A percentile compares a stretch with the other conserved stretches of the same genome.
Conservation (phyloP, 2,888 invertebrate species). For the Lasioglossum zephyrum region DNA sequence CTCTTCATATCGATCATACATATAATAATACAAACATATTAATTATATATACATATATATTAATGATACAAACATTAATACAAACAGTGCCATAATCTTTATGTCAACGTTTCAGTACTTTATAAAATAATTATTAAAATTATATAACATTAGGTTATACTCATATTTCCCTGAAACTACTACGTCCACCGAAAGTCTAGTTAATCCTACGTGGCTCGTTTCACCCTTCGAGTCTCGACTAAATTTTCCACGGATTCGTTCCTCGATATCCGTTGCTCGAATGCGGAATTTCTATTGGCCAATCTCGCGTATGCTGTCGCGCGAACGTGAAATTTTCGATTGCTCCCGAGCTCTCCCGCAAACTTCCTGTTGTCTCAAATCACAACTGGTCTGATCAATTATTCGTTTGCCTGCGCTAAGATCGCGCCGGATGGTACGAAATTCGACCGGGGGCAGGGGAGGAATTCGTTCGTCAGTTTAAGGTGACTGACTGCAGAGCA, state of each 20-base stretch:
- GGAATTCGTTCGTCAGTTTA: constrained; percentile 34
- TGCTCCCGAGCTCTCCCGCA: background rate
- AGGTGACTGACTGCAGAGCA: constrained; percentile 36
- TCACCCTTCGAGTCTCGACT: background rate
- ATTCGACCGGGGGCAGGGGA: background rate
- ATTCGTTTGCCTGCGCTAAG: constrained; percentile 47
- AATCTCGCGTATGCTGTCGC: constrained; percentile 17
- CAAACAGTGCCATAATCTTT: too few relatives aligned
- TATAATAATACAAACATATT: too few relatives aligned
- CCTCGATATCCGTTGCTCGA: background rate
- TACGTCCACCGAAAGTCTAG: background rate
- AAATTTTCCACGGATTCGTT: background rate
- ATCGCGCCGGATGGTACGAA: background rate
- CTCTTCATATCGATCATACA: too few relatives aligned
- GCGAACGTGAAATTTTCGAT: constrained; percentile 8
- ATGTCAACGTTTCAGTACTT: too few relatives aligned
- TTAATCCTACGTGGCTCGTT: background rate
- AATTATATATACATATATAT: too few relatives aligned
- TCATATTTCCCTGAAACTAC: background rate
- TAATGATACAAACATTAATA: too few relatives aligned
- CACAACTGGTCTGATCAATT: constrained; percentile 50
- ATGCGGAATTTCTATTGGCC: constrained; percentile 21
- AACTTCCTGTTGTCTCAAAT: constrained; percentile 29
- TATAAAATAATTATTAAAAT: too few relatives aligned
- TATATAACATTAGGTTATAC: too few relatives aligned